Base-by-base conservation (phyloP, 1,140 invertebrate species). In the Eufriesea mexicana region DNA sequence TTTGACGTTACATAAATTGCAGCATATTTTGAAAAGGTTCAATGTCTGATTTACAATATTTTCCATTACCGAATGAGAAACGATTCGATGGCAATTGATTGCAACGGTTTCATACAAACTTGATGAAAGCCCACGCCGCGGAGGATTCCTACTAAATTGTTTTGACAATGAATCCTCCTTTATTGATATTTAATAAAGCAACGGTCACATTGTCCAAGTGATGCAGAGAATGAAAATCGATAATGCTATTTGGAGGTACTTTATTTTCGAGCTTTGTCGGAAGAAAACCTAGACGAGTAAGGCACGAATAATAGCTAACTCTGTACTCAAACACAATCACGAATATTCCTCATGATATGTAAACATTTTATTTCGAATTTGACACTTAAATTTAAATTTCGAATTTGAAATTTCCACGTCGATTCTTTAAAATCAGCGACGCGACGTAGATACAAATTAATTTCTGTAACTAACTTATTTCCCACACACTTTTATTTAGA, bases 101-200 rank as follows among this genome's bases (percentile, higher is more conserved):
- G 55, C 54, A 68, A 59, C 25, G 54, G 62, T 57, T 47, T 35
- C 54, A 66, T 82, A 57, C 49, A 76, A 76, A 8, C 66, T 82
- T 82, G 25, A 81, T 75, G 49, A 57, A 55, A 75, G 23, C 73
- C 51, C 16, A n/a, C 23, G 45, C 49, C 23, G 23, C 35, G 54
- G 47, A 76, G 51, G 25, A 49, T 76, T 76, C 23, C 25, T 20
- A 23, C 28, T 57, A 55, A 82, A 76, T 66, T 66, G 49, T 66
- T 76, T 82, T 76, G 77, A 61, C 66, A 71, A 71, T 71, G 51
- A 61, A 79, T 71, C 55, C 18, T 28, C 67, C 59, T 74, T 59
- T 28, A 64, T 80, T 23, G 70, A 62, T 80, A 80, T 74, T 80
- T 74, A 62, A 80, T 64, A 74, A 74, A 80, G 28, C 67, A 18